These are phyloP conservation scores for Mythimna loreyi DNA, from an alignment of 2,888 invertebrate genomes.

Conservation along the genomic window DNA sequence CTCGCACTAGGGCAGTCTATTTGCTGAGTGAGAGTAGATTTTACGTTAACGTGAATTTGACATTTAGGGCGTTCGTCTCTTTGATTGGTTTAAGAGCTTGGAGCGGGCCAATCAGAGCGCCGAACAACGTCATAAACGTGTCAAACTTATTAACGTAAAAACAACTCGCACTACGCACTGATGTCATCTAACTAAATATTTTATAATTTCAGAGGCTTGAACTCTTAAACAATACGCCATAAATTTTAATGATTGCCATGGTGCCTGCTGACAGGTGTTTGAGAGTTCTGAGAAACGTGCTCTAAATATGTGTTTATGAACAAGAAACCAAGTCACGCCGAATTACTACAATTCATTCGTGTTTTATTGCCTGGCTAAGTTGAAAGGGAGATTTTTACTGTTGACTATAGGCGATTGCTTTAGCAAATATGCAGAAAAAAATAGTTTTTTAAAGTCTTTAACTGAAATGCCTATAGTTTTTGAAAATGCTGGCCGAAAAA, in stretches of 20 bases:
- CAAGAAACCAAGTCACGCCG: conserved; percentile 16
- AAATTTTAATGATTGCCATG: conserved; percentile 19
- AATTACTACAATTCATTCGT: conserved; percentile 6
- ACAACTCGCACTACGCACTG: too few species aligned
- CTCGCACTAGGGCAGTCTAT: too few species aligned
- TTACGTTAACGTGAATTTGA: too few species aligned
- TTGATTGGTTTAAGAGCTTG: too few species aligned
- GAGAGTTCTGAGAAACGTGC: conserved; percentile 26
- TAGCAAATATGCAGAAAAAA: not conserved
- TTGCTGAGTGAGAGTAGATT: too few species aligned
- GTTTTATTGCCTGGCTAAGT: conserved; percentile 9
- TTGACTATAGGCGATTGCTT: not conserved
- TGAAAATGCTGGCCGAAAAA: not conserved
- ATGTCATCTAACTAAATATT: conserved; percentile 5
- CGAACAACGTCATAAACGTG: too few species aligned
- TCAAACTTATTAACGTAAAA: too few species aligned
- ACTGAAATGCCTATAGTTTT: too few species aligned
- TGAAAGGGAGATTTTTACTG: not conserved
- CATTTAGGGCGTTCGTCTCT: too few species aligned
- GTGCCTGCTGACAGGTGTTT: conserved; percentile 18
- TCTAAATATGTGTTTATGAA: conserved; percentile 12
- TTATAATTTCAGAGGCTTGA: conserved; percentile 13
- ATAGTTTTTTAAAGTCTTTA: too few species aligned
- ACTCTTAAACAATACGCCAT: conserved; percentile 35
- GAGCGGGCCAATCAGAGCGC: too few species aligned